A percentile compares a stretch with the other conserved stretches of the same genome.
Conservation (phyloP, 1,140 invertebrate species). For the Ostrea denselamellosa region DNA sequence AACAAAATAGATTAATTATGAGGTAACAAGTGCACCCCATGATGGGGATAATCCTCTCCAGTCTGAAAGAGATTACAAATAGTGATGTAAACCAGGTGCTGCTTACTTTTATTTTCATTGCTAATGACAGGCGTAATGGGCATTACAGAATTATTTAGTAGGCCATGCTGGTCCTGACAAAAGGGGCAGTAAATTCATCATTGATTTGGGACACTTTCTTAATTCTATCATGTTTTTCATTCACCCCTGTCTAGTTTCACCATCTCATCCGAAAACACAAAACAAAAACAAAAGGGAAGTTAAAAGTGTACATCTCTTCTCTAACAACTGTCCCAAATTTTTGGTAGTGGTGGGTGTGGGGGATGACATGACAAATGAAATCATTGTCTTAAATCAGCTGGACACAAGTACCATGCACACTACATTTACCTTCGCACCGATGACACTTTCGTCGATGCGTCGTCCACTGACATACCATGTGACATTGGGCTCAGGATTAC, state of each 20-base stretch:
- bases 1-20: constrained; percentile 37
- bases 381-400: not conserved
- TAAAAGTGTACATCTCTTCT: not conserved
- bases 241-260: not conserved
- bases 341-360: not conserved
- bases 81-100: constrained; percentile 18
- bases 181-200: not conserved
- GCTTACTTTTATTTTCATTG: not conserved
- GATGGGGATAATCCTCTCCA: not conserved
- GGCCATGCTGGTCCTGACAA: not conserved
- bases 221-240: not conserved
- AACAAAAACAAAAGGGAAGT: not conserved
- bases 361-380: not conserved
- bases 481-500: constrained; percentile 18
- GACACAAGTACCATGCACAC: not conserved
- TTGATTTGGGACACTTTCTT: not conserved
- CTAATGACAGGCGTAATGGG: constrained; percentile 21
- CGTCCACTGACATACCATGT: constrained; percentile 20
- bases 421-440: constrained; percentile 16
- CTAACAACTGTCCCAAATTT: not conserved
- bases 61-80: not conserved
- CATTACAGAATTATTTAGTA: constrained; percentile 26
- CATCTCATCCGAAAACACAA: not conserved
- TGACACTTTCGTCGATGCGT: not conserved
- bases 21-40: constrained; percentile 22